phyloP scores from a whole-genome alignment of 2,113 vertebrate genomes.

The Thermophis baileyi region DNA sequence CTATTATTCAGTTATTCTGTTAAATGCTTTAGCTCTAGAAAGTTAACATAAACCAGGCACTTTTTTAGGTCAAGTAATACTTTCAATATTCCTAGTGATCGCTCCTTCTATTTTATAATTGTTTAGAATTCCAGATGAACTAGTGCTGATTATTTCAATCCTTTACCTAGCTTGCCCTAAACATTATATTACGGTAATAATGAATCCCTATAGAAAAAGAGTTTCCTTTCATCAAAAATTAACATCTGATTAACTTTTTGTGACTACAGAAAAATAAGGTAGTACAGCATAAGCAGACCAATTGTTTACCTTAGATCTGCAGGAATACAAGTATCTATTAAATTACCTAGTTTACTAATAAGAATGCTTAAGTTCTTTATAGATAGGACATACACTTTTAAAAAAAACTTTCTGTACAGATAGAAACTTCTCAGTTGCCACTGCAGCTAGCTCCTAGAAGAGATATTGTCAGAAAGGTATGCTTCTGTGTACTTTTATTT shows the following conservation, averaged over 20 bases:
- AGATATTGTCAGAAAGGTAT: conserved; percentile 62
- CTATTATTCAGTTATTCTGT: not conserved
- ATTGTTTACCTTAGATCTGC: not conserved
- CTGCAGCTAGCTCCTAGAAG: conserved; percentile 51
- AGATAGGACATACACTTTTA: not conserved
- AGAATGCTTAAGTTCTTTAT: not conserved
- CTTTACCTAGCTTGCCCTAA: not conserved
- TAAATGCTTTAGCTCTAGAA: not conserved
- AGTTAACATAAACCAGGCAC: not conserved
- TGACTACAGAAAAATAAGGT: not conserved
- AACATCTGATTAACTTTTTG: not conserved
- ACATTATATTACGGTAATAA: not conserved
- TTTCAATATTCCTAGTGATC: not conserved
- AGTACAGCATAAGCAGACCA: not conserved
- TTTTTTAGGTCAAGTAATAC: not conserved
- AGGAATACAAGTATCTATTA: not conserved
- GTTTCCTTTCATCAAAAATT: not conserved
- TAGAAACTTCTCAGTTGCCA: conserved; percentile 56
- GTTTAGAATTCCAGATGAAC: not conserved
- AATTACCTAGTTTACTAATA: not conserved
- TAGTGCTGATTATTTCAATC: not conserved
- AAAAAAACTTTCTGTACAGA: conserved; percentile 23
- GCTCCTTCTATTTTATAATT: not conserved
- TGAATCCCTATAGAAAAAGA: not conserved
- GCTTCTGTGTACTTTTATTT: conserved; percentile 57